Evolutionary conservation across 2,888 invertebrate genomes (phyloP).

Genomic region (Galerucella calmariensis): DNA sequence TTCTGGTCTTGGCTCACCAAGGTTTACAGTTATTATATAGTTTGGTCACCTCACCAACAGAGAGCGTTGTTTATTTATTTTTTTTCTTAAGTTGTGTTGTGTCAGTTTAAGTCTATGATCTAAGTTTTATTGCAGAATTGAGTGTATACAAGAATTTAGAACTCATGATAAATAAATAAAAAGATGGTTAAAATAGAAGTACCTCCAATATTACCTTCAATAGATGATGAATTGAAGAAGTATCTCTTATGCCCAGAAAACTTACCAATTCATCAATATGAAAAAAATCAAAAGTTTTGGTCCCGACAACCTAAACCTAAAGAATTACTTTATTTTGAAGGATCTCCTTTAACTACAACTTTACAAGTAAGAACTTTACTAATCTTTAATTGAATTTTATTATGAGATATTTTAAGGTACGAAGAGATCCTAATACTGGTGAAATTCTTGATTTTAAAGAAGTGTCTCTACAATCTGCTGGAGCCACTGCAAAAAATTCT

Average conservation of each 20-base stretch:
- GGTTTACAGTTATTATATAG: no score
- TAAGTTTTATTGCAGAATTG: no score
- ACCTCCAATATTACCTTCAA: conserved; percentile 67
- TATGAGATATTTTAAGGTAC: conserved; percentile 64
- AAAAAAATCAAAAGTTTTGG: conserved; percentile 77
- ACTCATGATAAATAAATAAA: not conserved
- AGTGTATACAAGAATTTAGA: no score
- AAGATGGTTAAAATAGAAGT: conserved; percentile 38
- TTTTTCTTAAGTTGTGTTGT: no score
- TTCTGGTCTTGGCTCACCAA: no score
- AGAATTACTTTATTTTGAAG: conserved; percentile 67
- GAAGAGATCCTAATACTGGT: conserved; percentile 81
- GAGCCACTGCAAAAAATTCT: conserved; percentile 77
- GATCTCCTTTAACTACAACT: conserved; percentile 67
- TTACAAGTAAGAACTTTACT: conserved; percentile 63
- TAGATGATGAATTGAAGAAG: conserved; percentile 73
- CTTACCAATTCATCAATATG: conserved; percentile 78
- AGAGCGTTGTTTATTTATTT: no score
- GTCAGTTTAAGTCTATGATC: no score
- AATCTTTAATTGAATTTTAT: not conserved
- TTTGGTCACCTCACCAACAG: no score
- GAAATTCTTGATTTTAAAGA: conserved; percentile 78
- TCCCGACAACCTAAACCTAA: conserved; percentile 68
- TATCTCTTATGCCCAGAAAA: conserved; percentile 76
- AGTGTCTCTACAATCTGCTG: conserved; percentile 69